Evolutionary conservation across 92 coral and sea anemone species (phyloP).

Genomic region (Chrysogorgia sp.): DNA sequence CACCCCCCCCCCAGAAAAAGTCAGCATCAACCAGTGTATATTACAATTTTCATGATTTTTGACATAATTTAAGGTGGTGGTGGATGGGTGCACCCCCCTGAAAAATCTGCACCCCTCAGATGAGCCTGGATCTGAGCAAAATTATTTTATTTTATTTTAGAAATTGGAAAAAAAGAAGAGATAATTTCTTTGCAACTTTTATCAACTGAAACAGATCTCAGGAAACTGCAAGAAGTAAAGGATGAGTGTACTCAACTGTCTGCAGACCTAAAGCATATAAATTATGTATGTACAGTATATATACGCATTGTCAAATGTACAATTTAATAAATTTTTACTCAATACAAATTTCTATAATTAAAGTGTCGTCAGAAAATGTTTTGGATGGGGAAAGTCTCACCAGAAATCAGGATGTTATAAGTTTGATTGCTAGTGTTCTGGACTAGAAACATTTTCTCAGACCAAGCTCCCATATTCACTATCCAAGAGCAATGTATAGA

Average conservation of each 20-base stretch:
- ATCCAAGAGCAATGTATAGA: no score
- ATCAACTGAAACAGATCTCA: constrained; percentile 45
- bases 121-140: no score
- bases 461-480: no score
- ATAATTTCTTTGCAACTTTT: constrained; percentile 50
- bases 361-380: no score
- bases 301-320: neutral
- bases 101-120: no score
- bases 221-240: constrained; percentile 62
- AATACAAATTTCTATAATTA: neutral
- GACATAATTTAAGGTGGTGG: no score
- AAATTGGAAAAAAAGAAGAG: constrained; percentile 46
- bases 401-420: no score
- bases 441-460: neutral
- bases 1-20: no score
- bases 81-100: no score
- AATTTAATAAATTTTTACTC: neutral
- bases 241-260: constrained; percentile 77
- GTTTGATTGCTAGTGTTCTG: no score
- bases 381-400: no score
- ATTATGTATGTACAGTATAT: constrained; percentile 48
- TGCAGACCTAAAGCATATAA: constrained; percentile 67
- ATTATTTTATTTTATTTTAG: constrained; percentile 21
- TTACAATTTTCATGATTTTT: neutral
- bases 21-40: neutral